These are phyloP conservation scores for Ornithorhynchus anatinus DNA, from an alignment of 2,113 vertebrate species.

Conservation along the genomic window DNA sequence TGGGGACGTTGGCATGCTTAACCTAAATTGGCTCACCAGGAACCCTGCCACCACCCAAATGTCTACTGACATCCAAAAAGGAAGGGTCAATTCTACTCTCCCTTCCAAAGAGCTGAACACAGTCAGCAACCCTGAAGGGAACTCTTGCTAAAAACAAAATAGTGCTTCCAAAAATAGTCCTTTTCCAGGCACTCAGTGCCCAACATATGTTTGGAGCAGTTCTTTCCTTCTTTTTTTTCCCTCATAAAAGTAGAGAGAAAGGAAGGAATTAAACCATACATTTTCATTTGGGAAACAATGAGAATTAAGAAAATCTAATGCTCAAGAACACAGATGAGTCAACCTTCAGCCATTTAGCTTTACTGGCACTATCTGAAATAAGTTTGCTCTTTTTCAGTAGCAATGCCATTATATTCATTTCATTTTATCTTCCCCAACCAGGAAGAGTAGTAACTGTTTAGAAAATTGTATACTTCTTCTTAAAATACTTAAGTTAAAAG, in stretches of 20 bases:
- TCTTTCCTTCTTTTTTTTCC: not conserved
- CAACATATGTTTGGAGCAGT: not conserved
- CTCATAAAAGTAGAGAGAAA: not conserved
- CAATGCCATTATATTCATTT: not conserved
- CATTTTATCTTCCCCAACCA: not conserved
- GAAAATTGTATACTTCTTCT: not conserved
- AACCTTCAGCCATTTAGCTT: not conserved
- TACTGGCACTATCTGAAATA: not conserved
- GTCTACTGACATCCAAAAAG: no score
- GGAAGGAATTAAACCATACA: not conserved
- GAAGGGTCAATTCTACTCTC: not conserved
- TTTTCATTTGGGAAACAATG: not conserved
- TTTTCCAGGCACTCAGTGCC: not conserved
- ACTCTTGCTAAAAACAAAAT: not conserved
- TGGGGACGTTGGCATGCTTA: no score
- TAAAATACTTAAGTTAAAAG: not conserved
- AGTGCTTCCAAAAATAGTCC: not conserved
- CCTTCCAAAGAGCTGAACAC: no score
- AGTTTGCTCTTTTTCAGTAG: no score
- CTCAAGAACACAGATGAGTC: not conserved
- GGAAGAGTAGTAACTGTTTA: not conserved
- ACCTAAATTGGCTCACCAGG: no score
- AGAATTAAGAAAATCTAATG: not conserved
- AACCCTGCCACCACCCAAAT: not conserved
- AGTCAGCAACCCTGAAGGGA: not conserved